phyloP scores from a whole-genome alignment of 2,888 invertebrate genomes.

The Agriotes lineatus region DNA sequence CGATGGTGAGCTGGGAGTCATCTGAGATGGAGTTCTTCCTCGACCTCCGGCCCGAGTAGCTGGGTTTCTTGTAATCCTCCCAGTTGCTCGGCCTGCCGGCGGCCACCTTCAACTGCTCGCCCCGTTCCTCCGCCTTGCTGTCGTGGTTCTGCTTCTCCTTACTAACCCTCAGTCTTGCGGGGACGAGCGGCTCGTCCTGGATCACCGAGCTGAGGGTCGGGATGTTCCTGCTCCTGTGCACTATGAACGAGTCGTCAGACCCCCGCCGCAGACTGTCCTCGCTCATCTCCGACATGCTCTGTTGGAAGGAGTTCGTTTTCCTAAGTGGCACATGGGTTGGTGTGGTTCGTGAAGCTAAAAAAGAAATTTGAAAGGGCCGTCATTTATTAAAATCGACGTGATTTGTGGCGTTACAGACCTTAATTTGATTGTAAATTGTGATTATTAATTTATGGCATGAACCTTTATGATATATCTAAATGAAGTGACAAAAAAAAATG shows the following conservation, averaged over 20 bases:
- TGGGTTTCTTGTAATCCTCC: slow-evolving; percentile 78
- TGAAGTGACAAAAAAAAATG: too few relatives aligned
- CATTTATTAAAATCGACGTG: too few relatives aligned
- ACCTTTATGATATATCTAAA: too few relatives aligned
- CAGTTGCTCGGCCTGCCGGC: slow-evolving; percentile 91
- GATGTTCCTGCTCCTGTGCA: slow-evolving; percentile 83
- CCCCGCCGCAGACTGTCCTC: slow-evolving; percentile 64
- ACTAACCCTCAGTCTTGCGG: slow-evolving; percentile 69
- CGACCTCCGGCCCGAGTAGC: slow-evolving; percentile 86
- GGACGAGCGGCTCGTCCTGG: slow-evolving; percentile 71
- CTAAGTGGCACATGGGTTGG: slow-evolving; percentile 66
- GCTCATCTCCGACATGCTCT: slow-evolving; percentile 62
- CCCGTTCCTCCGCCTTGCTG: slow-evolving; percentile 77
- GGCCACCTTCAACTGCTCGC: slow-evolving; percentile 69
- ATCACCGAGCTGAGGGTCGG: slow-evolving; percentile 81
- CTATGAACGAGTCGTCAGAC: slow-evolving; percentile 80
- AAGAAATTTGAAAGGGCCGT: too few relatives aligned
- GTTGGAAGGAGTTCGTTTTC: slow-evolving; percentile 63
- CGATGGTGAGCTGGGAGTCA: slow-evolving; percentile 90
- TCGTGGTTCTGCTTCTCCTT: slow-evolving; percentile 76
- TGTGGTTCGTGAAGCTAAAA: slow-evolving; percentile 69
- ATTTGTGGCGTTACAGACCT: too few relatives aligned
- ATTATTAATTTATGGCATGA: too few relatives aligned
- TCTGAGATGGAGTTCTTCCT: slow-evolving; percentile 87
- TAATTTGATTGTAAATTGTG: too few relatives aligned